These are phyloP conservation scores for Steinernema feltiae DNA, from an alignment of 1,140 invertebrate genomes.

Conservation along the genomic window DNA sequence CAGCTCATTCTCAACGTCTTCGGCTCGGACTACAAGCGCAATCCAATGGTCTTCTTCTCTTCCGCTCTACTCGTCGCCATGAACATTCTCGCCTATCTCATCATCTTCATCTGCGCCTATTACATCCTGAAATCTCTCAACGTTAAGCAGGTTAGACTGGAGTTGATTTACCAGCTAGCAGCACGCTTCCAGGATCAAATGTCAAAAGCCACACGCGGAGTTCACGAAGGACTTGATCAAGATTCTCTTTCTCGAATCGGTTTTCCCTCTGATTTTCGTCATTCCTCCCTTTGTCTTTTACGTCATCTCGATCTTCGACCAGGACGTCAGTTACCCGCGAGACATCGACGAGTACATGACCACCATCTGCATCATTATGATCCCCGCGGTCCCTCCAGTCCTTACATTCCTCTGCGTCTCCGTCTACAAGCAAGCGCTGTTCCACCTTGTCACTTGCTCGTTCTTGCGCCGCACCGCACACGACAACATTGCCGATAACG, in stretches of 20 bases:
- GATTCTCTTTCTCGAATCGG: conserved; percentile 1
- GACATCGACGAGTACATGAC: not conserved
- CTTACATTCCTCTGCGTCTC: not conserved
- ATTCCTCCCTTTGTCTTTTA: conserved; percentile 3
- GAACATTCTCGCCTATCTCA: not conserved
- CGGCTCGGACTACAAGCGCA: conserved; percentile 3
- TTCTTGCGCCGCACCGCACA: not conserved
- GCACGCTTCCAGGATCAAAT: not conserved
- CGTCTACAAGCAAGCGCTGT: not conserved
- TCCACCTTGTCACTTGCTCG: not conserved
- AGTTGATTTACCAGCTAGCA: not conserved
- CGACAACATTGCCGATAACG: conserved; percentile 10
- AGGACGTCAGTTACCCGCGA: not conserved
- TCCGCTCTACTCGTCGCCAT: not conserved
- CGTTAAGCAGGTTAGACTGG: not conserved
- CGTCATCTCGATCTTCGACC: not conserved
- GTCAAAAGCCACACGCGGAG: not conserved
- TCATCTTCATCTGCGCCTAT: not conserved
- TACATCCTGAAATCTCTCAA: not conserved
- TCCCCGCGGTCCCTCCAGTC: not conserved
- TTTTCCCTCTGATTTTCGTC: not conserved
- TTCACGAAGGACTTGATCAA: not conserved
- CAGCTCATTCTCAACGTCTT: not conserved
- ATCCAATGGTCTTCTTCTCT: conserved; percentile 5
- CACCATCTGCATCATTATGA: conserved; percentile 11